phyloP scores from a whole-genome alignment of 2,113 vertebrate species.

The Gobiocypris rarus region DNA sequence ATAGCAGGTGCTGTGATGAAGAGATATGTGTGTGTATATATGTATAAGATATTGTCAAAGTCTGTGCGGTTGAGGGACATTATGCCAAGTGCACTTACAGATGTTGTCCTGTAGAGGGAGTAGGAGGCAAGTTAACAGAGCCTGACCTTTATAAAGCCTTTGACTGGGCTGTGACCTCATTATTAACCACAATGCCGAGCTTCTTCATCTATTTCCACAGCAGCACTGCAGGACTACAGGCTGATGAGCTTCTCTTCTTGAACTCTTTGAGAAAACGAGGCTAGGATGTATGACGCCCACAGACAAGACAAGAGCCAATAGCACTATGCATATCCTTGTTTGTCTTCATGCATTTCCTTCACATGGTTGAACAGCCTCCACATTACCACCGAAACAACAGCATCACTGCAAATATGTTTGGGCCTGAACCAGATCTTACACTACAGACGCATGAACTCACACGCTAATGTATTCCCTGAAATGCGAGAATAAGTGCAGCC shows the following conservation, averaged over 20 bases:
- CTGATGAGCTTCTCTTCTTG: background rate
- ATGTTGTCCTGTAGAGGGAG: slow-evolving; percentile 25
- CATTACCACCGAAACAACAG: background rate
- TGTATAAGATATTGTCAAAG: no score
- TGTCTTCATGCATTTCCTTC: background rate
- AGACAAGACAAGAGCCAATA: background rate
- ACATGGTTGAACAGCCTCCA: background rate
- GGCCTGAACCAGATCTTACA: background rate
- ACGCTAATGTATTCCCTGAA: background rate
- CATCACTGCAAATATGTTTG: background rate
- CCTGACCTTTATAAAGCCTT: slow-evolving; percentile 20
- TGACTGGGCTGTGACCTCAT: slow-evolving; percentile 30
- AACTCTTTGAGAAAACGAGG: background rate
- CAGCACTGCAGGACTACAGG: background rate
- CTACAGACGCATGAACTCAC: background rate
- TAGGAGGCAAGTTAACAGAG: background rate
- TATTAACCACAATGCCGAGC: background rate
- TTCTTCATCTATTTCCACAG: background rate
- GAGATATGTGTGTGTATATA: no score
- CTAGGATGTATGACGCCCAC: background rate
- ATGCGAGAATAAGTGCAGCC: background rate
- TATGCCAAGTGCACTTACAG: background rate
- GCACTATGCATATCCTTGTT: background rate
- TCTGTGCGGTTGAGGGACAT: no score
- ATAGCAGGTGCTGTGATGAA: no score